phyloP scores from a whole-genome alignment of 2,888 invertebrate genomes.

The Ornithoptera priamus region DNA sequence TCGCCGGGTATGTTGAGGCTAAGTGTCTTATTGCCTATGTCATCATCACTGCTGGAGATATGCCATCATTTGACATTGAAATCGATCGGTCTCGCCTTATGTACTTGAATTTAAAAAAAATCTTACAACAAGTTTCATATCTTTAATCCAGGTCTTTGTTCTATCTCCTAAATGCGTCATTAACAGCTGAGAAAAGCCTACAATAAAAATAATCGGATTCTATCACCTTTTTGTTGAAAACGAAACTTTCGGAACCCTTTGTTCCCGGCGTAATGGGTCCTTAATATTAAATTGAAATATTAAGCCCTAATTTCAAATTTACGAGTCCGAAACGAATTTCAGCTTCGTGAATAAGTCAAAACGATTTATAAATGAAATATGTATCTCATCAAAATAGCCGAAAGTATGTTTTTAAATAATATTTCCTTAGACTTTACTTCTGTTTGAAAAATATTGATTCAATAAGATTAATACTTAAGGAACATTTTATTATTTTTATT shows the following conservation, averaged over 20 bases:
- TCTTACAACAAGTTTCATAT: too few species aligned
- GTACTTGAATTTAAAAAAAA: too few species aligned
- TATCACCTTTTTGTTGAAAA: not conserved
- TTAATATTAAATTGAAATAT: slow-evolving; percentile 4
- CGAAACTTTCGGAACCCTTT: not conserved
- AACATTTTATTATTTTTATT: too few species aligned
- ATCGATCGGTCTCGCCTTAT: too few species aligned
- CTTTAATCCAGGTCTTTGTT: not conserved
- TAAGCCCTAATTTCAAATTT: not conserved
- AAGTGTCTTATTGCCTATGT: too few species aligned
- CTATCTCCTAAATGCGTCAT: not conserved
- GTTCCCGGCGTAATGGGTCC: not conserved
- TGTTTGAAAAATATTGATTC: too few species aligned
- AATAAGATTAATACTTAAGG: too few species aligned
- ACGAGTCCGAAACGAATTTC: not conserved
- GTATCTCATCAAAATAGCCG: not conserved
- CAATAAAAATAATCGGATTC: not conserved
- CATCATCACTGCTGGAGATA: too few species aligned
- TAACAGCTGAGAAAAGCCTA: not conserved
- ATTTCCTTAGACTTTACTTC: too few species aligned
- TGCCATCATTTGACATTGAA: too few species aligned
- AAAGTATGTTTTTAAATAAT: too few species aligned
- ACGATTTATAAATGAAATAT: not conserved
- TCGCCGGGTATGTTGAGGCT: too few species aligned
- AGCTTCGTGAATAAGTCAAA: not conserved